Evolutionary conservation across 2,888 invertebrate genomes (phyloP).

Genomic region (Metacarcinus magister): DNA sequence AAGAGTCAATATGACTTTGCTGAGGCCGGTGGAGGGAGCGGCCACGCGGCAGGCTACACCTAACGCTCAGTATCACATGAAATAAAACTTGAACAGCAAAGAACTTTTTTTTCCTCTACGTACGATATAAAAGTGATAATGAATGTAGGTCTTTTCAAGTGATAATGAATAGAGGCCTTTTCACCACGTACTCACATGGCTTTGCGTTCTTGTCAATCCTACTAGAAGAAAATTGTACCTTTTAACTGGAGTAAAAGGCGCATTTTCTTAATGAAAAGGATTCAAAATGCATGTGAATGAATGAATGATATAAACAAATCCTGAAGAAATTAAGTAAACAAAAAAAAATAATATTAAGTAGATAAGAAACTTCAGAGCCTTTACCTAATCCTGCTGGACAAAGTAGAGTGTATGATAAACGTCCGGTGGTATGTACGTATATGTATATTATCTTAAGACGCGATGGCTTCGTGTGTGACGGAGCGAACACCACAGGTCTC

Average conservation of each 20-base stretch:
- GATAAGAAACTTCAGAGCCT: not conserved
- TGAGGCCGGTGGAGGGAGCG: constrained; percentile 21
- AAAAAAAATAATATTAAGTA: not conserved
- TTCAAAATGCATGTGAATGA: not conserved
- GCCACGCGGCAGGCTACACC: constrained; percentile 64
- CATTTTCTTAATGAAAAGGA: constrained; percentile 32
- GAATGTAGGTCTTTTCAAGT: not conserved
- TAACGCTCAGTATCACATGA: constrained; percentile 74
- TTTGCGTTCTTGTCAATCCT: not conserved
- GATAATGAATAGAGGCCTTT: not conserved
- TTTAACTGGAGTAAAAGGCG: constrained; percentile 3
- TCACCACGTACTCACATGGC: not conserved
- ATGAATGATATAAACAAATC: not conserved
- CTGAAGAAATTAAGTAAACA: not conserved
- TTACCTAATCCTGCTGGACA: not conserved
- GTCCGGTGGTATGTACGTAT: not conserved
- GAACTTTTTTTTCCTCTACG: not conserved
- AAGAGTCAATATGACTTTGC: constrained; percentile 78
- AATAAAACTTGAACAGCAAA: constrained; percentile 75
- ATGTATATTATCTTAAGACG: not conserved
- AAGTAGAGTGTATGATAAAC: not conserved
- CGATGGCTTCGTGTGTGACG: not conserved
- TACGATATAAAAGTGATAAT: constrained; percentile 27
- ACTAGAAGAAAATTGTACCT: constrained; percentile 43
- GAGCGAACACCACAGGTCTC: not conserved